Conservation (phyloP, 2,888 invertebrate species). For the Nemapogon koenigi region DNA sequence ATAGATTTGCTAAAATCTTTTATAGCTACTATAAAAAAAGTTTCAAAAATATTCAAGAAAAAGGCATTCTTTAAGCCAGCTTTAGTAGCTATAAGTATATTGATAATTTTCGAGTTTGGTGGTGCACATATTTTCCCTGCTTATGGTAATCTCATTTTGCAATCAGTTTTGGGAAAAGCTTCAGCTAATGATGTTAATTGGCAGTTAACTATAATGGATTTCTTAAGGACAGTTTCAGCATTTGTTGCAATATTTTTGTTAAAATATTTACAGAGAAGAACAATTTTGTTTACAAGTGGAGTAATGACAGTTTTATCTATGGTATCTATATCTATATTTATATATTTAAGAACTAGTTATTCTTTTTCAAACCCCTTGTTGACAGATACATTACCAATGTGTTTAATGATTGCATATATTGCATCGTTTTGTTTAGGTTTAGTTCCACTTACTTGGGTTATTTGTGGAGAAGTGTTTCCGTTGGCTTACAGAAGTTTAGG, state of each 20-base stretch:
- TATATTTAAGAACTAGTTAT: constrained; percentile 41
- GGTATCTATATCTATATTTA: constrained; percentile 38
- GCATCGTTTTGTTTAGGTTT: constrained; percentile 50
- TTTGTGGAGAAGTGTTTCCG: constrained; percentile 56
- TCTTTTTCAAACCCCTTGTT: constrained; percentile 35
- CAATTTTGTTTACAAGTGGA: constrained; percentile 48
- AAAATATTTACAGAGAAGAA: constrained; percentile 42
- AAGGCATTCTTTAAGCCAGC: constrained; percentile 54
- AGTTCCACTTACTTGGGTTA: constrained; percentile 53
- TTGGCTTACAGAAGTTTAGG: constrained; percentile 53
- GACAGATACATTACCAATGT: constrained; percentile 39
- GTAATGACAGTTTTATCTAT: constrained; percentile 43
- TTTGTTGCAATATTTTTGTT: constrained; percentile 57
- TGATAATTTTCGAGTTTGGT: constrained; percentile 53
- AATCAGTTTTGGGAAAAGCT: constrained; percentile 40
- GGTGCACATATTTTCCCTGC: constrained; percentile 56
- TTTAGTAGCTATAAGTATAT: constrained; percentile 50
- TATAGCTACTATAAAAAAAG: background rate
- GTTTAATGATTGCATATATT: constrained; percentile 45
- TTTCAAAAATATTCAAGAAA: constrained; percentile 45
- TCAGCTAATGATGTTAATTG: constrained; percentile 42
- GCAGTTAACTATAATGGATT: constrained; percentile 71
- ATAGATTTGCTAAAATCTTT: background rate
- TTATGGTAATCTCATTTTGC: constrained; percentile 48
- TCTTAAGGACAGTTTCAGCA: constrained; percentile 68